These are phyloP conservation scores for Lampropteryx suffumata DNA, from an alignment of 2,888 invertebrate genomes.

Conservation along the genomic window DNA sequence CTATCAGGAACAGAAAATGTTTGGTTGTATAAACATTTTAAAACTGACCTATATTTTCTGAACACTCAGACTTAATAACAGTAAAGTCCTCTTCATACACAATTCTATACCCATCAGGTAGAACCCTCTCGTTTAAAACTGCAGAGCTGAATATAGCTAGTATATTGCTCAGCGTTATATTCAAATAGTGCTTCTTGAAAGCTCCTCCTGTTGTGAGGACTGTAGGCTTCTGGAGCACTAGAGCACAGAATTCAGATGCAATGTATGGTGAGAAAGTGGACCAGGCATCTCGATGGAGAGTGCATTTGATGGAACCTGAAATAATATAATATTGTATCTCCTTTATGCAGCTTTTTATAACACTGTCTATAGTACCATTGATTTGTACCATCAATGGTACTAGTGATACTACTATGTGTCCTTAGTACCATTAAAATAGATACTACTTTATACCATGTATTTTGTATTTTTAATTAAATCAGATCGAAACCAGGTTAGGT, in stretches of 20 bases:
- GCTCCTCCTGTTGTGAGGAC: slow-evolving; percentile 73
- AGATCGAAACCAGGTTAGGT: no score
- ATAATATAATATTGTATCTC: slow-evolving; percentile 26
- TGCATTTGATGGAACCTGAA: slow-evolving; percentile 73
- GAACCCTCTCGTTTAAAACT: slow-evolving; percentile 45
- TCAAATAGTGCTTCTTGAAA: slow-evolving; percentile 73
- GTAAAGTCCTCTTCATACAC: slow-evolving; percentile 58
- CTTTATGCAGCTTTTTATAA: no score
- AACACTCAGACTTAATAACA: slow-evolving; percentile 52
- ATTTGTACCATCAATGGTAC: no score
- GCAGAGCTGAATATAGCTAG: slow-evolving; percentile 67
- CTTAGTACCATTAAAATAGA: no score
- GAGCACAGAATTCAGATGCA: slow-evolving; percentile 65
- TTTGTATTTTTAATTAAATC: no score
- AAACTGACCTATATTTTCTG: slow-evolving; percentile 48
- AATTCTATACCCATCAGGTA: slow-evolving; percentile 59
- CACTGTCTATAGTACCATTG: no score
- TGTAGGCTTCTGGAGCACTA: slow-evolving; percentile 68
- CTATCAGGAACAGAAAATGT: no score
- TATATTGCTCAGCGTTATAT: slow-evolving; percentile 72
- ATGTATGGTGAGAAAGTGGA: slow-evolving; percentile 67
- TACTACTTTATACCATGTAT: no score
- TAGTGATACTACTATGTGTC: no score
- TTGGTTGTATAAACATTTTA: no score
- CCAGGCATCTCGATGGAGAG: slow-evolving; percentile 78